Evolutionary conservation across 2,888 invertebrate genomes (phyloP).

Genomic region (Nomada ferruginata): DNA sequence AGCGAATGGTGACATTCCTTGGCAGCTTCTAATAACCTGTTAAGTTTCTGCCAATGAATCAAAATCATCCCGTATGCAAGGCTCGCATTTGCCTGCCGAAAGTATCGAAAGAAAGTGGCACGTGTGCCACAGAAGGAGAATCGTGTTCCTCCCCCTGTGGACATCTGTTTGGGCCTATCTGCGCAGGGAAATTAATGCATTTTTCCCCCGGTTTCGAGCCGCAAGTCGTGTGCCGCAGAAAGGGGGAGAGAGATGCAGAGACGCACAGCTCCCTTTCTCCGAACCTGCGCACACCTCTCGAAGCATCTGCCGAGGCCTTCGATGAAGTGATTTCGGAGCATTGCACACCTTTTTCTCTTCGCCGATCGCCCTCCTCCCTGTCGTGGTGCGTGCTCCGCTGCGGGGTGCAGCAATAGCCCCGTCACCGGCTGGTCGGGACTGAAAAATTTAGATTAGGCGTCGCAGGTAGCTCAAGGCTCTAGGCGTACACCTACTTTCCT

Average conservation of each 20-base stretch:
- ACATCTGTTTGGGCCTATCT: conserved; percentile 60
- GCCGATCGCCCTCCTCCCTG: conserved; percentile 29
- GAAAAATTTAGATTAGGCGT: conserved; percentile 68
- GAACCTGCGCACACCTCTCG: conserved; percentile 39
- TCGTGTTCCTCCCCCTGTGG: conserved; percentile 43
- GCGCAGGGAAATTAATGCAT: conserved; percentile 67
- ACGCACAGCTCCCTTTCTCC: conserved; percentile 33
- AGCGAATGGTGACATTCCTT: too few species aligned
- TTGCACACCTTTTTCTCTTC: conserved; percentile 69
- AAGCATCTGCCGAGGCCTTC: conserved; percentile 77
- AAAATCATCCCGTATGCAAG: too few species aligned
- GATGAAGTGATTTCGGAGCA: conserved; percentile 80
- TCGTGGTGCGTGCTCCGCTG: conserved; percentile 53
- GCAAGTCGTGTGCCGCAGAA: conserved; percentile 47
- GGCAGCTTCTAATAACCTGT: too few species aligned
- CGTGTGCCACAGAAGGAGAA: conserved; percentile 50
- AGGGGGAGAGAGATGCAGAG: conserved; percentile 28
- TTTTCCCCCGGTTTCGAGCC: conserved; percentile 49
- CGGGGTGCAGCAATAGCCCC: conserved; percentile 45
- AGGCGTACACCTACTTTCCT: conserved; percentile 46
- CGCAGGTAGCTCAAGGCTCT: conserved; percentile 56
- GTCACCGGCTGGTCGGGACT: conserved; percentile 47
- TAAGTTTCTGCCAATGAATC: too few species aligned
- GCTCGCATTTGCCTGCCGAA: not conserved
- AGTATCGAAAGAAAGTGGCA: conserved; percentile 40